Evolutionary conservation across 2,888 invertebrate species (phyloP), one percentile per base, ranked within the genome.

Genomic region (Lepidochitona cinerea): DNA sequence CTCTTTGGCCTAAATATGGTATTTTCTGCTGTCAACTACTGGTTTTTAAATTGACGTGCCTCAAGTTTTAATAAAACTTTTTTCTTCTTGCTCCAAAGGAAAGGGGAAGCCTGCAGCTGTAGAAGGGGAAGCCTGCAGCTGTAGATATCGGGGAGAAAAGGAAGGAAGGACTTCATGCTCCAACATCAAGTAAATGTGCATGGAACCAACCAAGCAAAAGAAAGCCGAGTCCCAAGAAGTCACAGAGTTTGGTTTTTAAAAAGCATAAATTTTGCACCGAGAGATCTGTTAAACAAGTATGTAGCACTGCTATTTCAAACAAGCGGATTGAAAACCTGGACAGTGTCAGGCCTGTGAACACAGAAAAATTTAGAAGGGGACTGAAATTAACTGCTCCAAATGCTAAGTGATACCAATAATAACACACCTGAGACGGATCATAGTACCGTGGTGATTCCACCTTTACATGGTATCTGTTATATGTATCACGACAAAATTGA

Each of bases 201-300:
- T 68, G 68, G 68, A 68, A 37, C 23, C 36, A 68, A n/a, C 68
- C 68, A 14, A 68, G 37, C 14, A 68, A 68, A 68, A 35, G 37
- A 29, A 68, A 68, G 37, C 23, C 37, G 18, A 37, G 68, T 37
- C 68, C 68, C 37, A 35, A 35, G 37, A 68, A 68, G 29, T 23
- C 35, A 32, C 35, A 66, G 35, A 26, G 33, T 7, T 32, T 66
- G 14, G 66, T 66, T 23, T 66, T 66, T 33, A 66, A 66, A 66
- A 26, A 66, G 35, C 23, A 29, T 35, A 66, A 66, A 66, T 66
- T 66, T 66, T 26, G 33, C 41, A 18, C 18, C 18, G 18, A 9
- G 9, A 41, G 18, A 41, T 41, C 41, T 41, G 41, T 41, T 9
- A 41, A 41, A 18, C 41, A 9, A 41, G 18, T 12, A 41, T 41